Conservation (phyloP, 2,113 vertebrate genomes). For the Rhynchopsitta pachyrhyncha region DNA sequence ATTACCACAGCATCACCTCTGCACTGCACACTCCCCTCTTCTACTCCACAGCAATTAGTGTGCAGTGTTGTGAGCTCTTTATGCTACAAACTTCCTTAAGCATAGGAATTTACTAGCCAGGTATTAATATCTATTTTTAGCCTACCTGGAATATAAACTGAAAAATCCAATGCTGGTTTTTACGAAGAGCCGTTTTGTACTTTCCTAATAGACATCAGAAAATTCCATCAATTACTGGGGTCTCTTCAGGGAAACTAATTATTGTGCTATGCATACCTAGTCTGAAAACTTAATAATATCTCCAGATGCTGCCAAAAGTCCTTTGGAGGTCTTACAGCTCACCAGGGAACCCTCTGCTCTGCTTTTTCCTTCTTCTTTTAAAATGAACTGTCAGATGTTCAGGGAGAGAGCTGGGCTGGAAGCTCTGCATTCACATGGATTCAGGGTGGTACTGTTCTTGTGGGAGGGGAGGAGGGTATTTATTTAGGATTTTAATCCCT, state of each 20-base stretch:
- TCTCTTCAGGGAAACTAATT: constrained; percentile 57
- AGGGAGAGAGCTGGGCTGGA: not conserved
- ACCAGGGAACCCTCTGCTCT: constrained; percentile 3
- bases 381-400: not conserved
- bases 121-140: not conserved
- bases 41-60: not conserved
- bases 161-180: not conserved
- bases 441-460: not conserved
- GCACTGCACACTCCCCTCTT: fast-evolving
- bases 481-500: not conserved
- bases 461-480: not conserved
- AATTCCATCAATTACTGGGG: constrained; percentile 27
- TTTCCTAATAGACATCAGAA: not conserved
- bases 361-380: not conserved
- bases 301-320: constrained; percentile 26
- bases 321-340: constrained; percentile 33
- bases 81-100: not conserved
- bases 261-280: not conserved
- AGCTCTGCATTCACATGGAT: fast-evolving
- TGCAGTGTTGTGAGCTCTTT: not conserved
- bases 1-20: not conserved
- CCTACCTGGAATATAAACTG: not conserved
- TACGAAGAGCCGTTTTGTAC: not conserved
- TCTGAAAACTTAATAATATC: constrained; percentile 50
- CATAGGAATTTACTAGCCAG: not conserved